phyloP scores from a whole-genome alignment of 2,113 vertebrate genomes.

The Pangasianodon hypophthalmus region DNA sequence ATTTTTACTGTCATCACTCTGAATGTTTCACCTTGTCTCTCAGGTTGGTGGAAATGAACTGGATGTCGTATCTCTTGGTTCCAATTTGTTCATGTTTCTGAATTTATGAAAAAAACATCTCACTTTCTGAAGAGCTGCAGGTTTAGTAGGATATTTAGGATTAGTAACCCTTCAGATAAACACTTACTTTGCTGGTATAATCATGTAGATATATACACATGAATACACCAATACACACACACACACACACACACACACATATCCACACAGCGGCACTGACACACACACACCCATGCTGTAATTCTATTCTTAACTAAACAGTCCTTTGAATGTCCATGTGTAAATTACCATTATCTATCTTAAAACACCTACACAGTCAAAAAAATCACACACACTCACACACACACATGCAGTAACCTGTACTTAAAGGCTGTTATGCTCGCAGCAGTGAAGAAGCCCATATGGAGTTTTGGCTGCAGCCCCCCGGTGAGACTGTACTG shows the following conservation, averaged over 20 bases:
- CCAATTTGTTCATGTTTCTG: neutral
- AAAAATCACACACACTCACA: constrained; percentile 41
- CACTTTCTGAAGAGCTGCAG: neutral
- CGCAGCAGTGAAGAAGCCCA: constrained; percentile 64
- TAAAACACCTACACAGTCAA: constrained; percentile 52
- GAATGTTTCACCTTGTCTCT: neutral
- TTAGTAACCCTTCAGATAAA: constrained; percentile 2
- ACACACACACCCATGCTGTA: constrained; percentile 22
- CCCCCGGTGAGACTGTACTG: constrained; percentile 68
- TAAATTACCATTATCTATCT: constrained; percentile 49
- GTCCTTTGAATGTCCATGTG: constrained; percentile 39
- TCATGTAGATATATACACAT: neutral
- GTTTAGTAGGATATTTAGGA: neutral
- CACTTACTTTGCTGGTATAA: constrained; percentile 2
- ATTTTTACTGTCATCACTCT: neutral
- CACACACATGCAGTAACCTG: constrained; percentile 55
- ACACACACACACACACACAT: neutral
- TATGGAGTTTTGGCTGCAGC: constrained; percentile 60
- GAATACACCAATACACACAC: neutral
- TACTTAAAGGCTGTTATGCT: constrained; percentile 69
- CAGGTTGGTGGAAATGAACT: neutral
- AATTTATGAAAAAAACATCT: neutral
- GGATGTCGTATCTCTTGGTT: neutral
- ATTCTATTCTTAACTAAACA: constrained; percentile 42
- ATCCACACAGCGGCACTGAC: constrained; percentile 2